Evolutionary conservation across 2,888 invertebrate genomes (phyloP).

Genomic region (Tineola bisselliella): DNA sequence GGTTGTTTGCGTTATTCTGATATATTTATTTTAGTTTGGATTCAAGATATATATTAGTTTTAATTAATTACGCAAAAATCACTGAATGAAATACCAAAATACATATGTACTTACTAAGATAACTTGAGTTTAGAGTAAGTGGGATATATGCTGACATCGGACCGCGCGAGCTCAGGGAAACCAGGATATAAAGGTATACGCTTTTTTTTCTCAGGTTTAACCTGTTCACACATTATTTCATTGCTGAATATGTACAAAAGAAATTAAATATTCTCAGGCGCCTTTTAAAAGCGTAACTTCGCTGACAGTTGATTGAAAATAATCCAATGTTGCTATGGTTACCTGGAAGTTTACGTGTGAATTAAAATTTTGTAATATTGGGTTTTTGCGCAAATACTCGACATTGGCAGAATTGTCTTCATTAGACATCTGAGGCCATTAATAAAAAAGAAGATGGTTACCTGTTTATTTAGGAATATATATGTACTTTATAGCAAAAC

Average conservation of each 20-base stretch:
- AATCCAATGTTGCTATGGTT: neutral
- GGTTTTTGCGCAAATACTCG: no score
- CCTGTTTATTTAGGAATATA: no score
- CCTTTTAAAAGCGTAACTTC: neutral
- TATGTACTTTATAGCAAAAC: no score
- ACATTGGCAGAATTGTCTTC: no score
- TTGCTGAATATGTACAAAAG: neutral
- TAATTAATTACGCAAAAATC: neutral
- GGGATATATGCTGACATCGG: slow-evolving; percentile 71
- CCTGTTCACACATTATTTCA: neutral
- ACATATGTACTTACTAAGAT: slow-evolving; percentile 69
- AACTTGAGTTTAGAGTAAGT: slow-evolving; percentile 67
- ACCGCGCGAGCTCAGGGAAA: slow-evolving; percentile 63
- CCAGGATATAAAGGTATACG: slow-evolving; percentile 51
- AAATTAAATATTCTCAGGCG: neutral
- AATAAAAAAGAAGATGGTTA: no score
- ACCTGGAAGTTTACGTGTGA: no score
- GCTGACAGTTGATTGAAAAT: neutral
- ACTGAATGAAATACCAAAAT: neutral
- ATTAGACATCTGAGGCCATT: no score
- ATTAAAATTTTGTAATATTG: no score
- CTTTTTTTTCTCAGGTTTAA: slow-evolving; percentile 25
- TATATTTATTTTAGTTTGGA: no score
- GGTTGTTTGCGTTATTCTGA: no score
- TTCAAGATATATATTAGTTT: no score